These are phyloP conservation scores for Drosophila lini DNA, from an alignment of 1,140 invertebrate species.

Conservation along the genomic window DNA sequence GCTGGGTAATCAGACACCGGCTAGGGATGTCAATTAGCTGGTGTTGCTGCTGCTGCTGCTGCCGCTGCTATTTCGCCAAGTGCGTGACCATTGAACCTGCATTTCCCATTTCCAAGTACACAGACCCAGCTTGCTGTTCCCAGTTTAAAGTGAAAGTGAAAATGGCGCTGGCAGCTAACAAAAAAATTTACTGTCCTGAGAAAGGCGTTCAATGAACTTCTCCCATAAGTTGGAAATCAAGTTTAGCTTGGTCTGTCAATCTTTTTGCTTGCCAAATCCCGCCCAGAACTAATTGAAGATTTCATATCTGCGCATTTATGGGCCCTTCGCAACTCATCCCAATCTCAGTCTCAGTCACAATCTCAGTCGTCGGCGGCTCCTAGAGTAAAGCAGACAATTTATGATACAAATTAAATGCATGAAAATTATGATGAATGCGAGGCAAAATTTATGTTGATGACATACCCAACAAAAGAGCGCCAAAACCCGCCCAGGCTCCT, in stretches of 20 bases:
- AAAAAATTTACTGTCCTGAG: conserved; percentile 5
- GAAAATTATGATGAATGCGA: conserved; percentile 81
- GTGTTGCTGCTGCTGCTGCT: conserved; percentile 15
- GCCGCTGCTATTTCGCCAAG: conserved; percentile 28
- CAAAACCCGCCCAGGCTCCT: conserved; percentile 28
- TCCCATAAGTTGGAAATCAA: conserved; percentile 19
- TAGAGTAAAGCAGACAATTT: conserved; percentile 65
- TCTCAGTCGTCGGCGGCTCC: conserved; percentile 22
- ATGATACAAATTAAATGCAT: conserved; percentile 80
- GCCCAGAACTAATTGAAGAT: conserved; percentile 54
- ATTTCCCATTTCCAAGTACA: conserved; percentile 35
- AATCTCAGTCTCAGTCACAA: conserved; percentile 44
- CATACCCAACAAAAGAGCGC: conserved; percentile 55
- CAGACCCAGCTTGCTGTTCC: conserved; percentile 7
- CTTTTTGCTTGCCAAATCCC: conserved; percentile 2
- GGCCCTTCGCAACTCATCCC: conserved; percentile 36
- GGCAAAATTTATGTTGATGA: conserved; percentile 81
- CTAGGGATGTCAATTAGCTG: conserved; percentile 54
- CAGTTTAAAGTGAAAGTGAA: conserved; percentile 62
- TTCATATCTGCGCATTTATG: conserved; percentile 44
- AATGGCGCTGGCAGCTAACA: conserved; percentile 16
- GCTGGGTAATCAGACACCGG: conserved; percentile 56
- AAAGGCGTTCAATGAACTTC: conserved; percentile 35
- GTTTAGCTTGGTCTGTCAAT: conserved; percentile 3
- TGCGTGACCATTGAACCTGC: conserved; percentile 62